These are phyloP conservation scores for Ophraella communa DNA, from an alignment of 2,888 invertebrate genomes.

Conservation along the genomic window DNA sequence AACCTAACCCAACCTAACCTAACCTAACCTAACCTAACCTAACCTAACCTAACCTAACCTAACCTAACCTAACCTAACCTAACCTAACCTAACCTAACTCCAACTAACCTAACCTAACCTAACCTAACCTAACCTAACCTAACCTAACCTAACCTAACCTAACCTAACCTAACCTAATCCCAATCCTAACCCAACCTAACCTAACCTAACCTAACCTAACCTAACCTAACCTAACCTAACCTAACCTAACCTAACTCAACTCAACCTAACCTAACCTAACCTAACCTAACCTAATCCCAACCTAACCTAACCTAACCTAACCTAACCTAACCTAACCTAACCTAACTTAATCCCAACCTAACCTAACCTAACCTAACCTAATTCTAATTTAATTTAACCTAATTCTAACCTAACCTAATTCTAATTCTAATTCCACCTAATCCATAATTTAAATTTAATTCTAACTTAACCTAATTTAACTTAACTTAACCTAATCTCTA, in stretches of 20 bases:
- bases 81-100: slow-evolving; percentile 6
- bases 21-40: neutral
- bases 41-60: neutral
- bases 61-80: neutral
- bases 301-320: slow-evolving; percentile 8
- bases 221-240: slow-evolving; percentile 8
- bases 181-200: slow-evolving; percentile 3
- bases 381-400: no score
- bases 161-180: slow-evolving; percentile 8
- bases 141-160: slow-evolving; percentile 8
- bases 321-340: slow-evolving; percentile 8
- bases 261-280: slow-evolving; percentile 6
- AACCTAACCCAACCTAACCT: neutral
- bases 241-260: slow-evolving; percentile 5
- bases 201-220: slow-evolving; percentile 8
- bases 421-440: no score
- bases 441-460: no score
- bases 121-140: no score
- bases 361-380: no score
- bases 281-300: slow-evolving; percentile 4
- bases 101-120: slow-evolving; percentile 8
- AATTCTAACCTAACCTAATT: no score
- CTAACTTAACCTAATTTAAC: neutral
- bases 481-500: slow-evolving; percentile 1
- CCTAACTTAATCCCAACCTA: slow-evolving; percentile 5